Evolutionary conservation across 2,888 invertebrate genomes (phyloP).

Genomic region (Leptopilina syphax): DNA sequence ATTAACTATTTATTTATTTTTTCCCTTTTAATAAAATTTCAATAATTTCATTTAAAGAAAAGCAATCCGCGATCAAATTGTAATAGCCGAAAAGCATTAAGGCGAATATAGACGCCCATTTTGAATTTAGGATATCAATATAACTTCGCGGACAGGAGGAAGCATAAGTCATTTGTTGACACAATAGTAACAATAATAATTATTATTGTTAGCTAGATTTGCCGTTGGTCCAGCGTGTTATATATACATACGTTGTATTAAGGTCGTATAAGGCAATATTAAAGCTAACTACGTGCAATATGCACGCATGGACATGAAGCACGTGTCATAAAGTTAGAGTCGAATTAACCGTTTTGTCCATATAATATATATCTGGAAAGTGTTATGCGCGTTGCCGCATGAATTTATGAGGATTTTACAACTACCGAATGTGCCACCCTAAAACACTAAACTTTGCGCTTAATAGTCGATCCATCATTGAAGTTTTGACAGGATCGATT

Average conservation of each 20-base stretch:
- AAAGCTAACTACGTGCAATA: background rate
- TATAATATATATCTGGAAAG: constrained; percentile 45
- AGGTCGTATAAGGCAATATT: constrained; percentile 24
- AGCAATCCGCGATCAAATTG: background rate
- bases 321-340: constrained; percentile 40
- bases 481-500: constrained; percentile 71
- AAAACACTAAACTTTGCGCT: constrained; percentile 63
- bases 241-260: constrained; percentile 2
- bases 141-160: background rate
- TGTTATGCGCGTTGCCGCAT: constrained; percentile 54
- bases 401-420: constrained; percentile 67
- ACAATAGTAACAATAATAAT: constrained; percentile 22
- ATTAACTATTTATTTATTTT: too few species aligned
- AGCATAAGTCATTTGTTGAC: constrained; percentile 25
- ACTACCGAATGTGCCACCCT: constrained; percentile 57
- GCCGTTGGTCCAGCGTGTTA: constrained; percentile 26
- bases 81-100: background rate
- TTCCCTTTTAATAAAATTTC: too few species aligned
- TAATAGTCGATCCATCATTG: constrained; percentile 71
- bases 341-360: constrained; percentile 48
- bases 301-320: constrained; percentile 12
- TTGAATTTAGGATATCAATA: background rate
- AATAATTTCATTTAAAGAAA: too few species aligned
- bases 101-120: background rate
- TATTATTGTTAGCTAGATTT: background rate